Evolutionary conservation across 2,888 invertebrate genomes (phyloP), one percentile per base, ranked within the genome.

Genomic region (Elysia crispata): DNA sequence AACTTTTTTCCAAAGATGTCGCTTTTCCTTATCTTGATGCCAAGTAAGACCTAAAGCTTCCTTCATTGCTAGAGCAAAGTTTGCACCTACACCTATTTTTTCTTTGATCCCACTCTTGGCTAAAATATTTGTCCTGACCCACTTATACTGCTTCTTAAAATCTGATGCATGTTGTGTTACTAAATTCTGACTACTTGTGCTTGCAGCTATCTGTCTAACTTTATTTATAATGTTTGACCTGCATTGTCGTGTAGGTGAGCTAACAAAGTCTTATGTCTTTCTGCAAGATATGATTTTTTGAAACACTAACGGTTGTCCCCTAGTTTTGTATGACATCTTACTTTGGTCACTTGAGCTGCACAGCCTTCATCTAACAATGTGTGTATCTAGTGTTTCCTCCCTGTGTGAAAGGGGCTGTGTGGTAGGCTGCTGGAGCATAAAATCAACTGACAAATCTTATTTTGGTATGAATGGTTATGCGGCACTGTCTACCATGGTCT

Each of bases 101-200:
- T n/a, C 67, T 67, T 67, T 67, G 28, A 67, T 20, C 13, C 67
- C 67, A 67, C 67, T 67, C 6, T 67, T 67, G 11, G 30, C 15
- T 11, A 67, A 25, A 20, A 67, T 67, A 31, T 64, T 23, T 8
- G 20, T 11, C 15, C n/a, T n/a, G n/a, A n/a, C n/a, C n/a, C n/a
- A n/a, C n/a, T n/a, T n/a, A n/a, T n/a, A n/a, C n/a, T n/a, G n/a
- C n/a, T n/a, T n/a, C n/a, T n/a, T n/a, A n/a, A n/a, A n/a, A n/a
- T n/a, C n/a, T n/a, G n/a, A n/a, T n/a, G n/a, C n/a, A n/a, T n/a
- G n/a, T n/a, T n/a, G n/a, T n/a, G n/a, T n/a, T n/a, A n/a, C n/a
- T n/a, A n/a, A n/a, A n/a, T n/a, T n/a, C n/a, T n/a, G n/a, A n/a
- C n/a, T n/a, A n/a, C n/a, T n/a, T n/a, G n/a, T n/a, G n/a, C n/a